These are phyloP conservation scores for Galeruca laticollis DNA, from an alignment of 2,888 invertebrate species.

Conservation along the genomic window DNA sequence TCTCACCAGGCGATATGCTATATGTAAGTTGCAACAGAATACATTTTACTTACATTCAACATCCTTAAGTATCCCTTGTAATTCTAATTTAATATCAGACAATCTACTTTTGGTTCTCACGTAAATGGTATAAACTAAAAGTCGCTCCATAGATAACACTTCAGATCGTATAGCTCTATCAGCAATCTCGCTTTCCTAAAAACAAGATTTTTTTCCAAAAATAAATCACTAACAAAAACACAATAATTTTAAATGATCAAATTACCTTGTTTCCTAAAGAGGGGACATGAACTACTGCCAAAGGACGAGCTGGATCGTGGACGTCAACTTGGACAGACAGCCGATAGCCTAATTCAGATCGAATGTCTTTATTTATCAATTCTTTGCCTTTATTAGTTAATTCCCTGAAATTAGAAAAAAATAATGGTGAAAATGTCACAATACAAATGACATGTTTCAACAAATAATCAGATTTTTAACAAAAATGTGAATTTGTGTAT, in stretches of 20 bases:
- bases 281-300: conserved; percentile 78
- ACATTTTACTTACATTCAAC: conserved; percentile 73
- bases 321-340: conserved; percentile 90
- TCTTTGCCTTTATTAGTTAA: conserved; percentile 69
- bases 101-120: conserved; percentile 88
- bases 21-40: too few relatives aligned
- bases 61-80: conserved; percentile 78
- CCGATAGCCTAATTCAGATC: conserved; percentile 89
- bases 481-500: too few relatives aligned
- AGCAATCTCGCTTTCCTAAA: conserved; percentile 75
- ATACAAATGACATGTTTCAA: too few relatives aligned
- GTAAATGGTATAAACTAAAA: conserved; percentile 95
- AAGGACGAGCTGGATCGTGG: conserved; percentile 81
- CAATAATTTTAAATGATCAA: conserved; percentile 47
- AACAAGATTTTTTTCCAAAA: conserved; percentile 2
- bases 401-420: conserved; percentile 64
- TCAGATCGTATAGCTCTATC: conserved; percentile 88
- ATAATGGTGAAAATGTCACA: too few relatives aligned
- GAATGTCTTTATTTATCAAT: conserved; percentile 71
- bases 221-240: not conserved
- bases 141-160: conserved; percentile 93
- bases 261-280: conserved; percentile 75
- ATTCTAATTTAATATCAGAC: conserved; percentile 82
- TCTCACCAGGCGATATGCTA: too few relatives aligned
- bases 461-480: too few relatives aligned